Percentiles rank a stretch among this genome's conserved stretches.
Conservation (phyloP, 35 echinoderm and acorn worm species). For the Holothuria glaberrima region DNA sequence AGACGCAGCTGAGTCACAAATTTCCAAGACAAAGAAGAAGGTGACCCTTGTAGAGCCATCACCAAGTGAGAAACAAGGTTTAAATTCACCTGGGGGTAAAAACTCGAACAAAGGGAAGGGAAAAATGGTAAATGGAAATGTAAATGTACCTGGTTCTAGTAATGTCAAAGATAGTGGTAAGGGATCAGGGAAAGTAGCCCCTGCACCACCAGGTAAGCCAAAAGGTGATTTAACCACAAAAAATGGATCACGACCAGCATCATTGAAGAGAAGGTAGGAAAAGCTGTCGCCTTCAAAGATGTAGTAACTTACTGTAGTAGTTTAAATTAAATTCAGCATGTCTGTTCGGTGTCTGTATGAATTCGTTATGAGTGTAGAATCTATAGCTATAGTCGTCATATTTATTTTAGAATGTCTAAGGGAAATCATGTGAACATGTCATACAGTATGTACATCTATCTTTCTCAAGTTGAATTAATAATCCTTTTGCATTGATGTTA, state of each 20-base stretch:
- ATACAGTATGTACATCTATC: no score
- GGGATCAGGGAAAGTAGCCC: not conserved
- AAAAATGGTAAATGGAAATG: not conserved
- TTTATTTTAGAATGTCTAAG: no score
- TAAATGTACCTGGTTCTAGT: not conserved
- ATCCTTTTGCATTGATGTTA: no score
- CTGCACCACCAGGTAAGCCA: not conserved
- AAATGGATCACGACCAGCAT: not conserved
- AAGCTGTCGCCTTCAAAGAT: not conserved
- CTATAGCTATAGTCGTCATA: no score
- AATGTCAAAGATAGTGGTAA: not conserved
- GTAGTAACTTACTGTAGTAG: no score
- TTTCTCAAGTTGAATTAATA: no score
- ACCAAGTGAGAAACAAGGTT: no score
- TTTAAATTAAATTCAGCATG: no score
- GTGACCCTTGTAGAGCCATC: constrained; percentile 16
- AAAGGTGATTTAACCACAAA: not conserved
- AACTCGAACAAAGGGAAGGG: not conserved
- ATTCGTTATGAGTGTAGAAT: no score
- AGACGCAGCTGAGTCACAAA: not conserved
- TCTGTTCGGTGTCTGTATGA: no score
- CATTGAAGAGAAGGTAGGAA: constrained; percentile 15
- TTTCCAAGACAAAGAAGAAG: constrained; percentile 6
- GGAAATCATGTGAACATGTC: no score
- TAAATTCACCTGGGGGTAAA: no score